phyloP scores from a whole-genome alignment of 2,113 vertebrate genomes.

The Ifrita kowaldi region DNA sequence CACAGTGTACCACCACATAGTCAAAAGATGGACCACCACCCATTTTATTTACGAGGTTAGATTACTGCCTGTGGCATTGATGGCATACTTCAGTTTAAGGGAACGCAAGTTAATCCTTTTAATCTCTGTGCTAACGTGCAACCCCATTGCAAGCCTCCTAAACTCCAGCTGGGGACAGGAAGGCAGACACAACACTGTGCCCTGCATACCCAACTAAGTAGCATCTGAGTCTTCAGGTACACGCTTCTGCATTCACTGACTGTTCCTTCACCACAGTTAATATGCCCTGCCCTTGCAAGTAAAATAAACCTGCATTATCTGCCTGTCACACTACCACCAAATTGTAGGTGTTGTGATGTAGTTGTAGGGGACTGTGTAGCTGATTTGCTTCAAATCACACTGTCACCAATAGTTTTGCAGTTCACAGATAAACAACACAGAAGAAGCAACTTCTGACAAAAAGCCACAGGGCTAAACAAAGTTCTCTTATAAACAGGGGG shows the following conservation, averaged over 20 bases:
- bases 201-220: background rate
- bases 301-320: background rate
- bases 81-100: background rate
- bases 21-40: background rate
- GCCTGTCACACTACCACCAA: background rate
- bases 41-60: background rate
- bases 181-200: background rate
- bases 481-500: background rate
- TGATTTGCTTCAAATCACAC: background rate
- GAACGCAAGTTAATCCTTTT: background rate
- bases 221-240: background rate
- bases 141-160: background rate
- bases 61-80: background rate
- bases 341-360: background rate
- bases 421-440: background rate
- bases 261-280: background rate
- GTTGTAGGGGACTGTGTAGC: background rate
- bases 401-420: rapidly evolving
- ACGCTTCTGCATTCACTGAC: background rate
- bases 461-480: background rate
- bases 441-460: background rate
- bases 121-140: background rate
- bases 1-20: background rate
- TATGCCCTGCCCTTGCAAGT: background rate
- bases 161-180: background rate